Evolutionary conservation across 2,113 vertebrate genomes (phyloP), one percentile per base, ranked within the genome.

Genomic region (Centrocercus urophasianus): DNA sequence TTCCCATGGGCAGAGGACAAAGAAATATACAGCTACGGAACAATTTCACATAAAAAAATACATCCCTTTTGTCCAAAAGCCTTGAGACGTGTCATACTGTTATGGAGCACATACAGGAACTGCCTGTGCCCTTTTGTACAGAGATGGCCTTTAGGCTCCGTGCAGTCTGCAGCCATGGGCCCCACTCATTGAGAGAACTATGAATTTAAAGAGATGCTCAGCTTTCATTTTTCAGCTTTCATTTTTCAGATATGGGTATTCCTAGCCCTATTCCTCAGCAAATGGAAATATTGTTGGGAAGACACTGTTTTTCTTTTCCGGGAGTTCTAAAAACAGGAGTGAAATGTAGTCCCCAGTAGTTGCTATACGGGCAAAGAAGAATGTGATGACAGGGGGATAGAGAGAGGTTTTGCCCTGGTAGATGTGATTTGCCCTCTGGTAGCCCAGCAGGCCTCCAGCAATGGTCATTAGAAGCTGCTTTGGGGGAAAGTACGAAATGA

Each of bases 71-170:
- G 5, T 95, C 89, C 89, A 77, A 83, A 80, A 94, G 69, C 79
- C 83, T 93, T 91, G 83, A 59, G 2, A 92, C 75, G 91, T 96
- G 95, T 96, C 93, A 89, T 18, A 56, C 89, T 95, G 87, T 90
- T 95, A 81, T 22, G 72, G 82, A 93, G 95, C 5, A 2, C 47
- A 10, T 86, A 73, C 95, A 95, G 96, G 96, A 96, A 96, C 95
- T 95, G 96, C 94, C 91, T 88, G 87, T 97, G 96, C 96, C 96
- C 96, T 97, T 97, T 95, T 95, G 95, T 97, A 88, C 93, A 36
- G 79, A 81, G 91, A 76, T 95, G 89, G 94, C 95, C 94, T 95
- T 91, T 89, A 97, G 96, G 96, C 96, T 97, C 96, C 96, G 3
- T 52, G 72, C 89, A 97, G 95, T 97, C 96, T 97, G 89, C 93